Conservation (phyloP, 1,140 invertebrate species). For the Drosophila pachea region DNA sequence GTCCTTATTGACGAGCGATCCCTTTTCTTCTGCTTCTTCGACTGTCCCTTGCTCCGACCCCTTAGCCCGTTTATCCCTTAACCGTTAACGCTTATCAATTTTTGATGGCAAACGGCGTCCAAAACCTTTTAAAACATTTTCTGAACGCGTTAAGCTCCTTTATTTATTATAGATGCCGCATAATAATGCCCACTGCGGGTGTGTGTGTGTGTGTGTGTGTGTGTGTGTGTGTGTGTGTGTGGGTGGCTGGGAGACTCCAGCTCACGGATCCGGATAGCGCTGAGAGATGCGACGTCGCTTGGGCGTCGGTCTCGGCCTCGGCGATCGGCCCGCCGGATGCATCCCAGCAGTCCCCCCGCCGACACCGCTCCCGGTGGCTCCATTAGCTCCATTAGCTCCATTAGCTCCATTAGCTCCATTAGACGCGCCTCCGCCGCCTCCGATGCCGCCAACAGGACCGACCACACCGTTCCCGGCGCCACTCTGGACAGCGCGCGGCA, state of each 20-base stretch:
- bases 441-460: too few species aligned
- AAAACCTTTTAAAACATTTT: conserved; percentile 48
- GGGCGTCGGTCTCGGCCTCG: neutral
- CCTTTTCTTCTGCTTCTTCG: conserved; percentile 50
- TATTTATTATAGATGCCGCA: conserved; percentile 48
- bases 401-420: too few species aligned
- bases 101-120: conserved; percentile 43
- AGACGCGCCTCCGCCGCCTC: too few species aligned
- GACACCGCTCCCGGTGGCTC: neutral
- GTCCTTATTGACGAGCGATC: conserved; percentile 68
- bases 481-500: too few species aligned
- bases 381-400: too few species aligned
- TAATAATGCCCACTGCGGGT: conserved; percentile 18
- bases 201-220: neutral
- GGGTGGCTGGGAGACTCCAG: neutral
- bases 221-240: neutral
- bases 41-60: too few species aligned
- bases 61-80: conserved; percentile 35
- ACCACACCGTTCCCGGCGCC: too few species aligned
- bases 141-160: conserved; percentile 25
- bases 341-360: neutral
- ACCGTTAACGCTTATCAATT: conserved; percentile 63
- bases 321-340: neutral
- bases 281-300: conserved; percentile 10
- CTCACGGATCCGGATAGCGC: neutral